These are phyloP conservation scores for Drosophila kikkawai DNA, from an alignment of 1,140 invertebrate species.

Conservation along the genomic window DNA sequence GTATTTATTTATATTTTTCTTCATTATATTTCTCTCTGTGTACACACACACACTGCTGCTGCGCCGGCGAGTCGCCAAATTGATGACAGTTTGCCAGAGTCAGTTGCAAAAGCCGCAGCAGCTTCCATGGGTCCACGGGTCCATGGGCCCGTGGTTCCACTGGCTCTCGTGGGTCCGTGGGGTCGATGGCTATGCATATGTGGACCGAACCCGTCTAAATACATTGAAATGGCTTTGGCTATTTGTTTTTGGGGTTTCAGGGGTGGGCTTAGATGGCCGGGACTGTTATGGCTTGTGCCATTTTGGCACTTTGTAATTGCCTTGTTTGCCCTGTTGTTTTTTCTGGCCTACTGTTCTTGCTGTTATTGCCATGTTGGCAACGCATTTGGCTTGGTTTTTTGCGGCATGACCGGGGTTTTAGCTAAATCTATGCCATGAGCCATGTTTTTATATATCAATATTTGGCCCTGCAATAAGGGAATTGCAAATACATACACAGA, in stretches of 20 bases:
- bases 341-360: slow-evolving; percentile 56
- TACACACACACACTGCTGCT: slow-evolving; percentile 31
- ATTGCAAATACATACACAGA: slow-evolving; percentile 31
- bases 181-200: slow-evolving; percentile 66
- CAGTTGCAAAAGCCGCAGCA: slow-evolving; percentile 80
- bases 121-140: slow-evolving; percentile 42
- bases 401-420: slow-evolving; percentile 50
- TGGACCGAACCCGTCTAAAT: slow-evolving; percentile 73
- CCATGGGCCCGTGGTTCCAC: slow-evolving; percentile 16
- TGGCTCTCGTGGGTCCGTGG: slow-evolving; percentile 12
- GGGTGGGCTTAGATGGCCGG: slow-evolving; percentile 22
- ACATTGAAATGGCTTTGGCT: slow-evolving; percentile 80
- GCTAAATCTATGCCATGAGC: slow-evolving; percentile 72
- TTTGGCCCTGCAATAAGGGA: slow-evolving; percentile 58
- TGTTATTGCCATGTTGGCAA: slow-evolving; percentile 75
- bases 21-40: slow-evolving; percentile 10
- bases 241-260: slow-evolving; percentile 73
- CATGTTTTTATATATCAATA: slow-evolving; percentile 78
- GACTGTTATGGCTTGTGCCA: slow-evolving; percentile 79
- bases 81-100: slow-evolving; percentile 79
- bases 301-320: slow-evolving; percentile 82
- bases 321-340: slow-evolving; percentile 77
- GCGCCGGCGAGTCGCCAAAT: slow-evolving; percentile 63
- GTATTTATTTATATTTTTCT: no score
- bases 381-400: slow-evolving; percentile 63